Evolutionary conservation across 2,888 invertebrate genomes (phyloP), one percentile per base, ranked within the genome.

Genomic region (Xylocampa areola): DNA sequence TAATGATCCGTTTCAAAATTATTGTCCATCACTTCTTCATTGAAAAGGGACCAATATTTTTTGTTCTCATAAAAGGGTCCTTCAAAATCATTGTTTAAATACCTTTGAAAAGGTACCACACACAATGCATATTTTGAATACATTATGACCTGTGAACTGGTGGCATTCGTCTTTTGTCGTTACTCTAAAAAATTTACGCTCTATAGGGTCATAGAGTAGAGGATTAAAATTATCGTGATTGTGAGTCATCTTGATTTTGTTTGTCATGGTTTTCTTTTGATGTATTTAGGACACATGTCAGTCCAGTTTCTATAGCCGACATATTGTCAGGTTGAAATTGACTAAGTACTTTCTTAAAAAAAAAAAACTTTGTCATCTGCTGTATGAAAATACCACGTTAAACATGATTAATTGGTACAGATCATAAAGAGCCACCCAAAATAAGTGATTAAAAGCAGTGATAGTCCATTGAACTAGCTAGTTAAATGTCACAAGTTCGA

Each of bases 41-140:
- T 77, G 76, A 80, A 80, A 77, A 79, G 77, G 70, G 67, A 80
- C 86, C 84, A 85, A 85, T 81, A 80, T 77, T 80, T 82, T 83
- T 85, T 80, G 75, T 75, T 69, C 61, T 71, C 73, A 77, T 81
- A 77, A 83, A 82, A 84, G 83, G 79, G 73, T 79, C 82, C 87
- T 88, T 78, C 74, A 82, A 79, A 84, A 81, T 84, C 85, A 89
- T 92, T 91, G 91, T 93, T 81, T 89, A 88, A 77, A 71, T 76
- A 86, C 81, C 44, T 65, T 70, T 68, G 76, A 80, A 83, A 81
- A 84, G 73, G 82, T 81, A 80, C 81, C 81, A 80, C 84, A 86
- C 84, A 91, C 90, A 92, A 91, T 89, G 88, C 86, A 89, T 91
- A 89, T 90, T 91, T 89, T 90, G 90, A 90, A 93, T 93, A 87